Percentiles rank a stretch among this genome's conserved stretches.
These are phyloP conservation scores for Timema podura DNA, from an alignment of 2,888 invertebrate species.

Conservation along the genomic window DNA sequence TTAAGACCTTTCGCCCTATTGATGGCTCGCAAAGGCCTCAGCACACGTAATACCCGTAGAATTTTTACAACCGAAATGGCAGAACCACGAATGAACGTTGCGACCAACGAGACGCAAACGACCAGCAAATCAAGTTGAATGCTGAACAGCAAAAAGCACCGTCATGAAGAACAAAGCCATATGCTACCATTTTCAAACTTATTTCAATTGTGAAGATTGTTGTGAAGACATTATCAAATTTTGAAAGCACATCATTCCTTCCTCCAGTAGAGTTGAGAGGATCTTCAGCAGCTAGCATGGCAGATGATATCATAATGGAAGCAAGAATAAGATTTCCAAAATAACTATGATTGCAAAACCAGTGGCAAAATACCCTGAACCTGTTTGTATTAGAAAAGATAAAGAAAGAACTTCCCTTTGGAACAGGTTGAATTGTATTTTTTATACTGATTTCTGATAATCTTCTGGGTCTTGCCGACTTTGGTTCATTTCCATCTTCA, in stretches of 20 bases:
- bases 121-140: constrained; percentile 97
- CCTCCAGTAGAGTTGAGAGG: constrained; percentile 75
- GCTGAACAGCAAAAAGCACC: constrained; percentile 98
- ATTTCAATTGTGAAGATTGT: constrained; percentile 97
- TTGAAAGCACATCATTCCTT: constrained; percentile 81
- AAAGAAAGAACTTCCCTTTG: constrained; percentile 88
- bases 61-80: constrained; percentile 98
- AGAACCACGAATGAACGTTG: constrained; percentile 82
- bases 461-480: constrained; percentile 74
- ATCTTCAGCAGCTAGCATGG: constrained; percentile 97
- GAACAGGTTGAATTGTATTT: constrained; percentile 85
- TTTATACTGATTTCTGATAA: constrained; percentile 82
- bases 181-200: constrained; percentile 94
- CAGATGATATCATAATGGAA: constrained; percentile 98
- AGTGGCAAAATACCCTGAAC: constrained; percentile 97
- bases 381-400: constrained; percentile 90
- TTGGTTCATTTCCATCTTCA: constrained; percentile 42
- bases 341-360: constrained; percentile 89
- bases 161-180: constrained; percentile 94
- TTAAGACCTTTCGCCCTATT: constrained; percentile 97
- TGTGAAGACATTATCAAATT: constrained; percentile 98
- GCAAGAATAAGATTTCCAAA: constrained; percentile 95
- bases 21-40: constrained; percentile 97
- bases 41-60: constrained; percentile 92
- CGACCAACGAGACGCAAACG: constrained; percentile 95